Conservation (phyloP, 2,797 vertebrate genomes). For the Zalophus californianus region DNA sequence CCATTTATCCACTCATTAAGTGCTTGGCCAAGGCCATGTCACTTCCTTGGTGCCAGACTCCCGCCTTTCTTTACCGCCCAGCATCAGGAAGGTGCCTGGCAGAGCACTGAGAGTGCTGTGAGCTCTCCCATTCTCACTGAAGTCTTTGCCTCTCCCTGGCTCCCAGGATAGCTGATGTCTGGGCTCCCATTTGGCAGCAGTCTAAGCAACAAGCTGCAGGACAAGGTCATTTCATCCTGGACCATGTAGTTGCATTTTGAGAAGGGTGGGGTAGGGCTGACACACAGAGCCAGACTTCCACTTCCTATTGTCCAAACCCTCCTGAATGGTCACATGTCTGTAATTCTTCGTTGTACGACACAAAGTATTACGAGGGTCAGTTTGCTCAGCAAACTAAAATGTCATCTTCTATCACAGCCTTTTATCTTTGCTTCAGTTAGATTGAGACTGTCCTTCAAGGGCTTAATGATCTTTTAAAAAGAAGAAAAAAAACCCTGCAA, state of each 20-base stretch:
- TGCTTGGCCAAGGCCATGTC: background rate
- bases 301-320: background rate
- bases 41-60: background rate
- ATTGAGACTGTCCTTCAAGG: background rate
- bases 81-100: background rate
- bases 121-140: background rate
- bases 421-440: slow-evolving; percentile 18
- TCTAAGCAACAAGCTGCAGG: background rate
- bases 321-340: background rate
- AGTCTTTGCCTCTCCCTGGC: background rate
- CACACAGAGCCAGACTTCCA: background rate
- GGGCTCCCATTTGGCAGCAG: background rate
- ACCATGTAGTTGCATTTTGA: background rate
- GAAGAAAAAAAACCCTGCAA: slow-evolving; percentile 7
- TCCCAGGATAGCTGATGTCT: background rate
- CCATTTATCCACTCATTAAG: background rate
- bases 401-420: background rate
- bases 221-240: background rate
- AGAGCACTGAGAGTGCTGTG: background rate
- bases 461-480: background rate
- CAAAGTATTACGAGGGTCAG: background rate
- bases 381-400: background rate
- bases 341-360: background rate
- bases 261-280: no score
- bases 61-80: background rate